Conservation (phyloP, 2,888 invertebrate species). For the Melipona bicolor region DNA sequence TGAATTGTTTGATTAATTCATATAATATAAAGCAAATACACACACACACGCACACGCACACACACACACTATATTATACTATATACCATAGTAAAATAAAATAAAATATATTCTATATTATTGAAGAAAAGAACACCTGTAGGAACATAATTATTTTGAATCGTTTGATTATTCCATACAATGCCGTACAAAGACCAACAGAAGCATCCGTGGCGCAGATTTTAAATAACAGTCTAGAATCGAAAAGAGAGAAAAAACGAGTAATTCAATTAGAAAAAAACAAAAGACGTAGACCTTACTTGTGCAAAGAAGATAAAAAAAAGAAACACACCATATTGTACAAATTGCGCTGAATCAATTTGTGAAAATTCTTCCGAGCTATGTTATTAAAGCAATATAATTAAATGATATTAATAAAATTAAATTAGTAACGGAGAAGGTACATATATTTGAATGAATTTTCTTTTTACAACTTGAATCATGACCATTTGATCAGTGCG, state of each 20-base stretch:
- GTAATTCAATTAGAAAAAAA: not conserved
- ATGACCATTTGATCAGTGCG: not conserved
- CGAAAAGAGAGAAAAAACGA: not conserved
- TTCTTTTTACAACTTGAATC: not conserved
- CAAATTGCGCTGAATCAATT: not conserved
- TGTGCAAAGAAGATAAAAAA: not conserved
- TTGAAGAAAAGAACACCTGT: not conserved
- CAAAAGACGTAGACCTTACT: not conserved
- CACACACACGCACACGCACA: too few species aligned
- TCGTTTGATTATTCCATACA: not conserved
- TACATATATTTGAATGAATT: not conserved
- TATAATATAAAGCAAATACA: too few species aligned
- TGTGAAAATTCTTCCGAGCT: not conserved
- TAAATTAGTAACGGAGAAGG: not conserved
- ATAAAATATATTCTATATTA: too few species aligned
- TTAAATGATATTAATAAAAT: too few species aligned
- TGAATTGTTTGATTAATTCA: not conserved
- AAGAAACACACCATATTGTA: not conserved
- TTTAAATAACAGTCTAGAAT: not conserved
- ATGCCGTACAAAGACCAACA: not conserved
- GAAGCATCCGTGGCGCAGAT: too few species aligned
- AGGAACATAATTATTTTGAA: not conserved
- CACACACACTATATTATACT: too few species aligned
- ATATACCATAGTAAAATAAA: too few species aligned
- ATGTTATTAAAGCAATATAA: not conserved